A percentile compares a stretch with the other conserved stretches of the same genome.
Conservation (phyloP, 2,888 invertebrate genomes). For the Agrenia bidenticulata region DNA sequence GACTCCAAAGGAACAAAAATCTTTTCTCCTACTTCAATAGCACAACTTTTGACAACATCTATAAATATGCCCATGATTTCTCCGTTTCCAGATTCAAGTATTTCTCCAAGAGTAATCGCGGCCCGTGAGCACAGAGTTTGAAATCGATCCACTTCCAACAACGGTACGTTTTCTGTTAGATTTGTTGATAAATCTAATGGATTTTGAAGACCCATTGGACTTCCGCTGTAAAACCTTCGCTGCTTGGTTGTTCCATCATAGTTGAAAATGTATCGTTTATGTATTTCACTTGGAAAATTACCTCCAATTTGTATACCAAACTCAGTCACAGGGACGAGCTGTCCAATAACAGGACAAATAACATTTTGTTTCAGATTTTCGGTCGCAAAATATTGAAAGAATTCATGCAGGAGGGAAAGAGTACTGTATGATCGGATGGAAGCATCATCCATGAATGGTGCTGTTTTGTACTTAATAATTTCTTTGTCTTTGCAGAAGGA, state of each 20-base stretch:
- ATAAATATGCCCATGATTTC: constrained; percentile 33
- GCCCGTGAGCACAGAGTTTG: constrained; percentile 25
- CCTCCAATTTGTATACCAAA: constrained; percentile 19
- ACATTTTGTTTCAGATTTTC: constrained; percentile 23
- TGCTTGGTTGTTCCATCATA: constrained; percentile 20
- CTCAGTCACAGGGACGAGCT: constrained; percentile 29
- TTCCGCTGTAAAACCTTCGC: constrained; percentile 22
- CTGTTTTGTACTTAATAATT: constrained; percentile 21
- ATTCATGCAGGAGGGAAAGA: constrained; percentile 24
- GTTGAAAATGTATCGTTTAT: constrained; percentile 23
- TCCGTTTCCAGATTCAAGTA: constrained; percentile 24
- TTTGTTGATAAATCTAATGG: constrained; percentile 33
- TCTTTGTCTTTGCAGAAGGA: constrained; percentile 25
- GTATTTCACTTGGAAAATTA: constrained; percentile 23
- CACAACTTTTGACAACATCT: not conserved
- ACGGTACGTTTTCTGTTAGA: constrained; percentile 19
- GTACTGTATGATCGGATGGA: constrained; percentile 24
- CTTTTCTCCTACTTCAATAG: not conserved
- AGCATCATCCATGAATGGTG: constrained; percentile 23
- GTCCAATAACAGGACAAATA: constrained; percentile 26
- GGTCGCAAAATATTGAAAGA: constrained; percentile 21
- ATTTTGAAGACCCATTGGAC: constrained; percentile 29
- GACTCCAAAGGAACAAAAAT: not conserved
- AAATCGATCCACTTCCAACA: constrained; percentile 27
- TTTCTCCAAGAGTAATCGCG: constrained; percentile 17